Percentiles rank a stretch among this genome's conserved stretches.
Evolutionary conservation across 2,888 invertebrate species (phyloP).

Genomic region (Erebia epiphron): DNA sequence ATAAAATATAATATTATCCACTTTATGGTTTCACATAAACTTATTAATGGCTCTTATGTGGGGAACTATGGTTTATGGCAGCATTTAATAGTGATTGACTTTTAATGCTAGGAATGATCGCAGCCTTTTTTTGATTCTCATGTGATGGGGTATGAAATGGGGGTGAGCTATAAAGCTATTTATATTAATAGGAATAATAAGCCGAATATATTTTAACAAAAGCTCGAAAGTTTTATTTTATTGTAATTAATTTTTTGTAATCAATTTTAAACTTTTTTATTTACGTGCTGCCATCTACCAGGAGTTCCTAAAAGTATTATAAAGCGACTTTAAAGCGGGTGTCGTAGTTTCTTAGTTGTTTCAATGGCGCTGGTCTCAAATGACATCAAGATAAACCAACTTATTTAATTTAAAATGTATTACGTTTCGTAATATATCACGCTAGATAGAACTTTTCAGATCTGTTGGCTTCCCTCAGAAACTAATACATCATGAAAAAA

Average conservation of each 20-base stretch:
- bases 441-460: constrained; percentile 11
- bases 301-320: not conserved
- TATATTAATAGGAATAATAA: too few species aligned
- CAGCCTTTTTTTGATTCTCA: constrained; percentile 13
- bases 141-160: constrained; percentile 3
- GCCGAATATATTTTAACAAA: too few species aligned
- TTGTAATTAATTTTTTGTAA: too few species aligned
- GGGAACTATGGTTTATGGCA: constrained; percentile 32
- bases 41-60: constrained; percentile 36
- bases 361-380: constrained; percentile 17
- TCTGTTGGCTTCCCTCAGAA: constrained; percentile 31
- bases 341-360: not conserved
- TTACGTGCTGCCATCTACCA: not conserved
- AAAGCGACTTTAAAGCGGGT: not conserved
- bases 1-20: constrained; percentile 21
- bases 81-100: constrained; percentile 46
- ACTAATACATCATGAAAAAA: not conserved
- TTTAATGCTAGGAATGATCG: constrained; percentile 28
- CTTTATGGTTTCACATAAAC: constrained; percentile 26
- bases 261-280: not conserved
- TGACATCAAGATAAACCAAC: constrained; percentile 18
- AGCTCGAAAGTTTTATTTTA: too few species aligned
- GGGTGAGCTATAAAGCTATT: not conserved
- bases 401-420: constrained; percentile 19
- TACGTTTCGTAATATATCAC: not conserved